phyloP scores from a whole-genome alignment of 1,140 invertebrate species.

The Saccostrea echinata region DNA sequence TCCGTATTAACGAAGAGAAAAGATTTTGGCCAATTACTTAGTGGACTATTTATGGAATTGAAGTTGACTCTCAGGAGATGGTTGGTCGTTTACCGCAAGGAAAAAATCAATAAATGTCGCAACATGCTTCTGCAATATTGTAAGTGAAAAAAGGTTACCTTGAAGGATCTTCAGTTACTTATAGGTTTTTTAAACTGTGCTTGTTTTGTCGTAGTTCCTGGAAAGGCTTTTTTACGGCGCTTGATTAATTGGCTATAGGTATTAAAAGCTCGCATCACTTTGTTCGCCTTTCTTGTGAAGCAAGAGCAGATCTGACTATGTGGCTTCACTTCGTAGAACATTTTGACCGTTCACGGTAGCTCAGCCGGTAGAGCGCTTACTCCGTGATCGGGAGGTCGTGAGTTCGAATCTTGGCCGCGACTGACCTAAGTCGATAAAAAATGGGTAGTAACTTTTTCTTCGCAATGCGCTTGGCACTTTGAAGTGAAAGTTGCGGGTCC shows the following conservation, averaged over 20 bases:
- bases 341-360: too few relatives aligned
- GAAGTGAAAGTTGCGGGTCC: too few relatives aligned
- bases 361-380: too few relatives aligned
- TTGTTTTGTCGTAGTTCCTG: background rate
- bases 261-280: background rate
- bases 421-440: too few relatives aligned
- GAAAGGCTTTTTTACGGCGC: background rate
- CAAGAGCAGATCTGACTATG: background rate
- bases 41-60: slow-evolving; percentile 41
- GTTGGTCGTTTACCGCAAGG: slow-evolving; percentile 17
- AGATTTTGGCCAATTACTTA: background rate
- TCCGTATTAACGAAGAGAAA: slow-evolving; percentile 49
- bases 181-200: slow-evolving; percentile 50
- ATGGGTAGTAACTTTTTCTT: too few relatives aligned
- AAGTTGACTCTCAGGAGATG: slow-evolving; percentile 30
- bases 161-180: slow-evolving; percentile 39
- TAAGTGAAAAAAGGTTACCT: background rate
- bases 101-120: slow-evolving; percentile 24
- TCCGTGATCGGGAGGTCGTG: too few relatives aligned
- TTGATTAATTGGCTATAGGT: background rate
- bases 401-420: too few relatives aligned
- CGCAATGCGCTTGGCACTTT: too few relatives aligned
- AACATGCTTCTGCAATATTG: background rate
- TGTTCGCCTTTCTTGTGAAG: background rate
- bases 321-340: background rate